Conservation (phyloP, 2,888 invertebrate genomes). For the Sussaba pulchella region DNA sequence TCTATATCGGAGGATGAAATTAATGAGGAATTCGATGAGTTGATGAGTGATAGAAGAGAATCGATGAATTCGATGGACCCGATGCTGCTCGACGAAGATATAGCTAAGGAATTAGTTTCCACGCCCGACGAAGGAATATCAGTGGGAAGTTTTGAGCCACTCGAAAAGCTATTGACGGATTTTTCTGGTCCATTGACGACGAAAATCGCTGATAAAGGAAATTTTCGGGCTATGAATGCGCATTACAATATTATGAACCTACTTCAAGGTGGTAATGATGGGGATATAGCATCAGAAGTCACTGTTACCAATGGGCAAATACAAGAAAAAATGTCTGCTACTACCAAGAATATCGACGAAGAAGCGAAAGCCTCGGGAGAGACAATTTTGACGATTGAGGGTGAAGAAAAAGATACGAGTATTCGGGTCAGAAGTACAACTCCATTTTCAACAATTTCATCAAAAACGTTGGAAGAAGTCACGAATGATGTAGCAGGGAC, state of each 20-base stretch:
- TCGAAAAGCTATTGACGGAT: not conserved
- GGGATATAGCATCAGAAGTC: not conserved
- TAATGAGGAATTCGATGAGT: constrained; percentile 11
- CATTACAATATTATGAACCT: constrained; percentile 26
- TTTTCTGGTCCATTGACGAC: not conserved
- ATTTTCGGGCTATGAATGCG: not conserved
- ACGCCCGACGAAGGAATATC: constrained; percentile 32
- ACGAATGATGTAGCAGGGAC: not conserved
- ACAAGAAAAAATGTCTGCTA: not conserved
- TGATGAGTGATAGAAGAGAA: not conserved
- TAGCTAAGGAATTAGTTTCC: constrained; percentile 26
- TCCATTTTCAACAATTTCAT: not conserved
- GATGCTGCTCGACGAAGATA: constrained; percentile 25
- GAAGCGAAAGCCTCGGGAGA: not conserved
- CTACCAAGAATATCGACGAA: not conserved
- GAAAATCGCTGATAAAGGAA: constrained; percentile 21
- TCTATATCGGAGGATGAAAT: constrained; percentile 33
- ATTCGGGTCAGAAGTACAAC: not conserved
- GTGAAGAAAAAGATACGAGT: not conserved
- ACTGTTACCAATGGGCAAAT: not conserved
- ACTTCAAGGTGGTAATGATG: not conserved
- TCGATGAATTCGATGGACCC: not conserved
- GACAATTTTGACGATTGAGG: not conserved
- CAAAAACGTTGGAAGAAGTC: not conserved
- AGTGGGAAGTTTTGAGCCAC: not conserved